Evolutionary conservation across 37 sponge, comb jelly and placozoan genomes (phyloP).

Genomic region (Agelas oroides): DNA sequence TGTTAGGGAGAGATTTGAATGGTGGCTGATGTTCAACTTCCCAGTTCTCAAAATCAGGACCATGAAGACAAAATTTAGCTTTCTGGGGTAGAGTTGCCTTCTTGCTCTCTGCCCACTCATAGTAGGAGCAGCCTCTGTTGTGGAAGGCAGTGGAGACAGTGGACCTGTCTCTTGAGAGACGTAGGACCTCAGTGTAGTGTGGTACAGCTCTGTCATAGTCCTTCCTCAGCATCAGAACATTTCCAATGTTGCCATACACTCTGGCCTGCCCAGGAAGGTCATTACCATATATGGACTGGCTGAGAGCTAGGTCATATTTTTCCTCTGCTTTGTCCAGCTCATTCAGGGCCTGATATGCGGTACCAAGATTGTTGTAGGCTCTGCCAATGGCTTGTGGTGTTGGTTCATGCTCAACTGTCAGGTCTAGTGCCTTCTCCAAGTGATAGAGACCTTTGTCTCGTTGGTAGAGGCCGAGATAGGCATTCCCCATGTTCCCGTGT

Average conservation of each 20-base stretch:
- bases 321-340: slow-evolving; percentile 60
- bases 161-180: slow-evolving; percentile 52
- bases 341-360: slow-evolving; percentile 61
- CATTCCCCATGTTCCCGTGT: slow-evolving; percentile 85
- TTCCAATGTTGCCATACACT: slow-evolving; percentile 82
- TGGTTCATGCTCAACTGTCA: slow-evolving; percentile 52
- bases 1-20: neutral
- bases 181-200: slow-evolving; percentile 63
- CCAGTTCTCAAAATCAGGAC: neutral
- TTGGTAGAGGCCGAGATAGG: slow-evolving; percentile 58
- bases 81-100: neutral
- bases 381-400: slow-evolving; percentile 63
- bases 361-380: slow-evolving; percentile 77
- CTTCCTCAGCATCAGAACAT: slow-evolving; percentile 61
- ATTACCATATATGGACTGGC: slow-evolving; percentile 74
- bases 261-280: slow-evolving; percentile 68
- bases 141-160: slow-evolving; percentile 63
- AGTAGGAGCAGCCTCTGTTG: slow-evolving; percentile 75
- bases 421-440: slow-evolving; percentile 52
- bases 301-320: slow-evolving; percentile 65
- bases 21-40: neutral
- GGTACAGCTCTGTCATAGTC: slow-evolving; percentile 50
- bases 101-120: slow-evolving; percentile 64
- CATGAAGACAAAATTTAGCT: neutral
- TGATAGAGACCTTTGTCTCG: slow-evolving; percentile 66